Evolutionary conservation across 1,140 invertebrate genomes (phyloP), one percentile per base, ranked within the genome.

Genomic region (Drusus annulatus): DNA sequence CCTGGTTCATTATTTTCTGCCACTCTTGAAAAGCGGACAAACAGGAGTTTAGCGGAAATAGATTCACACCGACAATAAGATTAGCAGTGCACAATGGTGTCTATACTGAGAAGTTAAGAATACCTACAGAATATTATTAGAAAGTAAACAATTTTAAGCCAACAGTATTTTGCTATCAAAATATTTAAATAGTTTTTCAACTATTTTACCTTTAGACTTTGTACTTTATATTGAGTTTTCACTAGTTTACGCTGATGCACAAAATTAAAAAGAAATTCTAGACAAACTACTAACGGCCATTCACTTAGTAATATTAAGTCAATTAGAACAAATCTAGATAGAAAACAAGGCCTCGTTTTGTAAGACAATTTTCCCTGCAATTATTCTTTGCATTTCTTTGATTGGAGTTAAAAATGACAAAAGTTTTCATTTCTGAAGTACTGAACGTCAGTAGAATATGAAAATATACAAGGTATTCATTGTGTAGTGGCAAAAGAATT

Each of bases 21-120:
- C 10, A 10, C 36, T 45, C 8, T 10, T 45, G 7, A 13, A 45
- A 45, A 13, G 36, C 13, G 36, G 36, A 1, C 8, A 45, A 10
- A 45, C 0, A 45, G 1, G 31, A 2, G 6, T 36, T 2, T 2
- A 28, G 31, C 6, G 36, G 10, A 45, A 13, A 45, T 45, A 7
- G 5, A 45, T 45, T 45, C 10, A 2, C 36, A 45, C 36, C 10
- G 36, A 45, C 36, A 2, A 45, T 13, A 45, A 1, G 56, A 13
- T 23, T 60, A 60, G 56, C 56, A 23, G 56, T 60, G 56, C 56
- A 60, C 54, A 56, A 21, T 56, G n/a, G 56, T 60, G 56, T 7
- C 56, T 19, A 60, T 19, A 60, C 56, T 60, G 56, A 60, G 36
- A 45, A 45, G 36, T 45, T 13, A 60, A 23, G 56, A 23, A 15